Evolutionary conservation across 2,888 invertebrate species (phyloP).

Genomic region (Villa cingulata): DNA sequence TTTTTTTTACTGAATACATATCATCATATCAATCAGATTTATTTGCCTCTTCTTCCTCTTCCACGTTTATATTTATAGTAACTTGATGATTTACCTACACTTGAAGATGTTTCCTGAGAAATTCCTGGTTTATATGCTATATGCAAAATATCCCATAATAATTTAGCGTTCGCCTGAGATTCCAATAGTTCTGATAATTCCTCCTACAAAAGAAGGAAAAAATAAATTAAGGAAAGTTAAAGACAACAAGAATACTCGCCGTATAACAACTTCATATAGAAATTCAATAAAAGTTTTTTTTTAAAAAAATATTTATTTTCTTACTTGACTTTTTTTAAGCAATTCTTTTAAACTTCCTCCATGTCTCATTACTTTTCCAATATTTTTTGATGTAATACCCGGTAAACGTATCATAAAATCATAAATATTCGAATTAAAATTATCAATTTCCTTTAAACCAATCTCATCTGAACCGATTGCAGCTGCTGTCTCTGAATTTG

Average conservation of each 20-base stretch:
- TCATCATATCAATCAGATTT: not conserved
- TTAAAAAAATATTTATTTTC: slow-evolving; percentile 1
- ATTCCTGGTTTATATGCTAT: slow-evolving; percentile 47
- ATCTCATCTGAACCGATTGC: slow-evolving; percentile 56
- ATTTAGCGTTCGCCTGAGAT: slow-evolving; percentile 53
- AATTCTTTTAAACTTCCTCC: slow-evolving; percentile 54
- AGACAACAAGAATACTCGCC: too few relatives aligned
- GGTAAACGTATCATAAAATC: slow-evolving; percentile 78
- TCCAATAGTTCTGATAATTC: slow-evolving; percentile 58
- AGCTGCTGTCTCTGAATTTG: slow-evolving; percentile 56
- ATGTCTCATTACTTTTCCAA: slow-evolving; percentile 59
- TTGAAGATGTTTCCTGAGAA: slow-evolving; percentile 1
- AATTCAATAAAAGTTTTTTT: not conserved
- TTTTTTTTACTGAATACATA: too few relatives aligned
- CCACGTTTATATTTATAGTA: slow-evolving; percentile 1
- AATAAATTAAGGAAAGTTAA: not conserved
- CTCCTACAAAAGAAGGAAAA: slow-evolving; percentile 38
- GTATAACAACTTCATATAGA: too few relatives aligned
- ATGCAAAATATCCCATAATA: slow-evolving; percentile 58
- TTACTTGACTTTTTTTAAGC: slow-evolving; percentile 44
- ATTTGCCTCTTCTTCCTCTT: not conserved
- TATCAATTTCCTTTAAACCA: slow-evolving; percentile 39
- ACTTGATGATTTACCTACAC: not conserved
- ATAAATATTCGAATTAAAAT: slow-evolving; percentile 58
- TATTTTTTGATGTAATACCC: slow-evolving; percentile 77